Evolutionary conservation across 1,140 invertebrate species (phyloP).

Genomic region (Drosophila sproati): DNA sequence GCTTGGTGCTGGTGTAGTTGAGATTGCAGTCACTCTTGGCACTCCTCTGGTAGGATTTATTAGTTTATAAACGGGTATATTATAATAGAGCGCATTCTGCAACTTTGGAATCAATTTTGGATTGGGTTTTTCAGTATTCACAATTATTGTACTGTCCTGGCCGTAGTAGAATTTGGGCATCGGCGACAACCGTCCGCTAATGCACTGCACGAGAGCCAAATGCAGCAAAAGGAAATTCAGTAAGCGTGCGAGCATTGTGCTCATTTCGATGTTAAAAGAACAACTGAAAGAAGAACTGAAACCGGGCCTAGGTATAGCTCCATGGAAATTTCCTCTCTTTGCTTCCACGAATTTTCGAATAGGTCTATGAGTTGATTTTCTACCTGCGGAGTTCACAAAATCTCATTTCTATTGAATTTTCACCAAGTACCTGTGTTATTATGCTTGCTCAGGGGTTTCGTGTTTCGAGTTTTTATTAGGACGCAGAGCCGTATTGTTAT

Average conservation of each 20-base stretch:
- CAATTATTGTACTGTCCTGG: constrained; percentile 66
- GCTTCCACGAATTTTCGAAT: constrained; percentile 49
- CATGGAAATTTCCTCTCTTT: constrained; percentile 32
- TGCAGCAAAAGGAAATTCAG: constrained; percentile 38
- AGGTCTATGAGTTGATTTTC: background rate
- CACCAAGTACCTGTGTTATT: constrained; percentile 49
- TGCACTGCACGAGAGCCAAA: constrained; percentile 54
- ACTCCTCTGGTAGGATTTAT: constrained; percentile 25
- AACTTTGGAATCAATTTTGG: constrained; percentile 38
- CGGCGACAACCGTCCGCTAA: constrained; percentile 25
- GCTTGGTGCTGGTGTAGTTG: constrained; percentile 32
- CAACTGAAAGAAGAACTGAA: constrained; percentile 36
- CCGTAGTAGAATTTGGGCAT: constrained; percentile 63
- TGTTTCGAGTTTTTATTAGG: background rate
- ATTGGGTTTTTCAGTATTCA: constrained; percentile 47
- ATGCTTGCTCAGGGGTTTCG: constrained; percentile 42
- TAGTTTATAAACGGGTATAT: constrained; percentile 67
- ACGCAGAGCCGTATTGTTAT: too few species aligned
- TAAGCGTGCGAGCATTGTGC: constrained; percentile 39
- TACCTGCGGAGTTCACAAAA: constrained; percentile 70
- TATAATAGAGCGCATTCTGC: constrained; percentile 64
- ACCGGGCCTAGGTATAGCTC: background rate
- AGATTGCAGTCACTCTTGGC: constrained; percentile 27
- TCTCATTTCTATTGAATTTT: constrained; percentile 64
- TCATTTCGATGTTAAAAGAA: constrained; percentile 53